phyloP scores from a whole-genome alignment of 2,888 invertebrate species.

The Euplexia lucipara region DNA sequence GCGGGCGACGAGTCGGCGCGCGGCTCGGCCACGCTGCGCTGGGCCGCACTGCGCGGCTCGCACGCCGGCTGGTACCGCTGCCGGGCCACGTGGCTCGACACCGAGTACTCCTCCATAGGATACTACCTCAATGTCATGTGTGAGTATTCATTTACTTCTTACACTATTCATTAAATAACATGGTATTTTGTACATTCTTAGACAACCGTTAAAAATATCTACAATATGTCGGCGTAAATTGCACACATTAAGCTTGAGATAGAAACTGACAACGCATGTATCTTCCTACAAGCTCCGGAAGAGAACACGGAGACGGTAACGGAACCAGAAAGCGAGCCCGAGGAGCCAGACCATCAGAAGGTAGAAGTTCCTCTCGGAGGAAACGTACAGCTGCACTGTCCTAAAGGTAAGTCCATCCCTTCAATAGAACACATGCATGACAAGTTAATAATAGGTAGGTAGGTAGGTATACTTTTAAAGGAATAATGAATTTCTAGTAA shows the following conservation, averaged over 20 bases:
- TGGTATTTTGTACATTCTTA: no score
- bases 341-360: constrained; percentile 90
- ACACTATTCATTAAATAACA: no score
- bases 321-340: constrained; percentile 70
- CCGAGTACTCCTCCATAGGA: constrained; percentile 97
- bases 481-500: no score
- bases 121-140: constrained; percentile 97
- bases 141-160: constrained; percentile 89
- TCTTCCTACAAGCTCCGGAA: constrained; percentile 71
- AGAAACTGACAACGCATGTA: constrained; percentile 5
- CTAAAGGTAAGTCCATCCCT: constrained; percentile 91
- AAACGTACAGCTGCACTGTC: constrained; percentile 96
- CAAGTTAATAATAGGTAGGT: no score
- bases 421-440: no score
- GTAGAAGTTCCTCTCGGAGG: constrained; percentile 96
- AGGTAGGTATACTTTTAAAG: no score
- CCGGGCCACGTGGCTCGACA: constrained; percentile 95
- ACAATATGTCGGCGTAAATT: no score
- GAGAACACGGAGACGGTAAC: constrained; percentile 74
- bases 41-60: constrained; percentile 94
- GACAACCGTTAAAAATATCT: no score
- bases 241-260: no score
- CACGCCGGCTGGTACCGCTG: constrained; percentile 99
- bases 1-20: constrained; percentile 70
- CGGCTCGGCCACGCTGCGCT: constrained; percentile 94